These are phyloP conservation scores for Falco naumanni DNA, from an alignment of 2,797 vertebrate genomes.

Conservation along the genomic window DNA sequence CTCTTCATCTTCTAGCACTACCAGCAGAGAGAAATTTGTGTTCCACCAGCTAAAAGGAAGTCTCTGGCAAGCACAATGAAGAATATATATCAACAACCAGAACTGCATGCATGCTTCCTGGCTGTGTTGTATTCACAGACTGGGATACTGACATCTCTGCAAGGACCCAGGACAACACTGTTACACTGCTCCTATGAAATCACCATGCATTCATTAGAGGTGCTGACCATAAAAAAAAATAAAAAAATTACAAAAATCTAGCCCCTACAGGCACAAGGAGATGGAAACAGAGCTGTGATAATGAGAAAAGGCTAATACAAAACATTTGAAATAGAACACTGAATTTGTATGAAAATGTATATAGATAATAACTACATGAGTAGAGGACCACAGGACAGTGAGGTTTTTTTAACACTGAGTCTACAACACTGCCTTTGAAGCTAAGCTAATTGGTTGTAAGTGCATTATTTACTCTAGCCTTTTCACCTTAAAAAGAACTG, in stretches of 20 bases:
- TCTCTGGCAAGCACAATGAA: conserved; percentile 14
- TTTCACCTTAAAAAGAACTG: neutral
- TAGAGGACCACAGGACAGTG: neutral
- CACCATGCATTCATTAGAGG: neutral
- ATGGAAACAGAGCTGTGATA: neutral
- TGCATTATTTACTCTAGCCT: neutral
- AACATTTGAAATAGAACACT: neutral
- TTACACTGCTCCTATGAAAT: neutral
- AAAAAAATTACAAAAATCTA: neutral
- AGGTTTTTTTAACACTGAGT: neutral
- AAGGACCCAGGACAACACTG: neutral
- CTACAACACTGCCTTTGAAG: neutral
- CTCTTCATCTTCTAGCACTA: conserved; percentile 21
- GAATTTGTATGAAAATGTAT: neutral
- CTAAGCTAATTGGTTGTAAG: neutral
- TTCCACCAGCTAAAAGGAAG: neutral
- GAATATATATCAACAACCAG: neutral
- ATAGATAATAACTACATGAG: neutral
- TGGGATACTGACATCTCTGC: neutral
- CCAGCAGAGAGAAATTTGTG: neutral
- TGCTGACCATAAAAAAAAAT: neutral
- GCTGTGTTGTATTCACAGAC: neutral
- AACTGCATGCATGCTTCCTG: neutral
- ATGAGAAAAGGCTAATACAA: neutral
- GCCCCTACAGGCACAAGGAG: neutral